These are phyloP conservation scores for Puma concolor DNA, from an alignment of 2,113 vertebrate species.

Conservation along the genomic window DNA sequence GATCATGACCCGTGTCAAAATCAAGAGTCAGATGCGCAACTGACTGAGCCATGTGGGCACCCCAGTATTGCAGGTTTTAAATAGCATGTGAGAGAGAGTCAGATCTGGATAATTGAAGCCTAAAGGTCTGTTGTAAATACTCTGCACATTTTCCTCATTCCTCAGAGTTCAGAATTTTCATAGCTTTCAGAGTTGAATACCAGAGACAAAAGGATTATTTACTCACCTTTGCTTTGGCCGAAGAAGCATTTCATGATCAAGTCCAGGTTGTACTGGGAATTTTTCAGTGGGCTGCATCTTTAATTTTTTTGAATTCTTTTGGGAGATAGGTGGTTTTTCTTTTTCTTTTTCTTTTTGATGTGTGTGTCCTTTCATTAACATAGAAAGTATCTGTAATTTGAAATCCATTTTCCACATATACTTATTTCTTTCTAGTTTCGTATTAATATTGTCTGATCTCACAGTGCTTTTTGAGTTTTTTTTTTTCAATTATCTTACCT, in stretches of 20 bases:
- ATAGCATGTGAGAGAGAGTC: neutral
- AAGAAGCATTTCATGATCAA: neutral
- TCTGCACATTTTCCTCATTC: neutral
- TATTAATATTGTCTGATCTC: neutral
- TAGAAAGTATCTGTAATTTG: neutral
- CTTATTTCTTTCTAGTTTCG: neutral
- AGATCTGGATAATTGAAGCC: neutral
- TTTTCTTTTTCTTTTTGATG: neutral
- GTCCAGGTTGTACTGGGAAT: neutral
- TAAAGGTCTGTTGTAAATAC: neutral
- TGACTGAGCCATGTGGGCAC: neutral
- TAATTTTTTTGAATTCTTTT: constrained; percentile 16
- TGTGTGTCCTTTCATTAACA: neutral
- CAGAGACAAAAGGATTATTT: constrained; percentile 10
- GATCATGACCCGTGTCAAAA: neutral
- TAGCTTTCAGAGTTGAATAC: neutral
- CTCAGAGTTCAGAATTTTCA: neutral
- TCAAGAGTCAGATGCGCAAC: neutral
- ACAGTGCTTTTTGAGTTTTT: neutral
- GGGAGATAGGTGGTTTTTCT: neutral
- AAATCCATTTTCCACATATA: neutral
- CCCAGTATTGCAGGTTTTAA: neutral
- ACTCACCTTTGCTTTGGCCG: neutral
- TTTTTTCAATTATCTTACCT: neutral
- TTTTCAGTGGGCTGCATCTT: neutral